Conservation (phyloP, 2,888 invertebrate species). For the Eurois occulta region DNA sequence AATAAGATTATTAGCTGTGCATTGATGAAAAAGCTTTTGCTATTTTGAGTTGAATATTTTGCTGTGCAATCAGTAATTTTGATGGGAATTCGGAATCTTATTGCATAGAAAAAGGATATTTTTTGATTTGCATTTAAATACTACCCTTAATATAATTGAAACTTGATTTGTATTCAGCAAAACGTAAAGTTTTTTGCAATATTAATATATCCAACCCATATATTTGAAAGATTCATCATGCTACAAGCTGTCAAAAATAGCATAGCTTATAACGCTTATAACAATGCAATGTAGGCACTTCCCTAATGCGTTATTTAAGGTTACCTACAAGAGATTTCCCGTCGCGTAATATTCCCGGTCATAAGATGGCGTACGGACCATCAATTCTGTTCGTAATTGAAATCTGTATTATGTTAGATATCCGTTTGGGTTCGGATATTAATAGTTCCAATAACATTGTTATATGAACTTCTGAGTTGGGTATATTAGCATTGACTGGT, state of each 20-base stretch:
- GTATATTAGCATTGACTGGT: conserved; percentile 22
- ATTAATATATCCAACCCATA: not conserved
- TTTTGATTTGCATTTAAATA: too few relatives aligned
- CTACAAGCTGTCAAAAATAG: not conserved
- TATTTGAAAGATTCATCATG: not conserved
- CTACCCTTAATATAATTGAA: too few relatives aligned
- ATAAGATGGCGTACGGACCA: conserved; percentile 55
- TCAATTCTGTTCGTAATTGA: conserved; percentile 62
- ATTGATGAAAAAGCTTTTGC: too few relatives aligned
- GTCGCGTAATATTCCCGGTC: conserved; percentile 38
- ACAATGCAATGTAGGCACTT: not conserved
- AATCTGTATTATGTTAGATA: conserved; percentile 51
- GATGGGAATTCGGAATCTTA: too few relatives aligned
- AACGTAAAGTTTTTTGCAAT: too few relatives aligned
- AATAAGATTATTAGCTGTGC: too few relatives aligned
- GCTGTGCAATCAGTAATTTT: too few relatives aligned
- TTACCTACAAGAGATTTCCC: conserved; percentile 30
- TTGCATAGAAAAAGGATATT: too few relatives aligned
- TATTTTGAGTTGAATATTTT: too few relatives aligned
- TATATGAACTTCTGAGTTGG: conserved; percentile 24
- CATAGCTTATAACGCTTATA: not conserved
- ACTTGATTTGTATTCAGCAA: too few relatives aligned
- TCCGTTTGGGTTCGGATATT: conserved; percentile 35
- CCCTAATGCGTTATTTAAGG: conserved; percentile 36
- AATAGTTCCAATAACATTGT: conserved; percentile 48